Base-by-base conservation (phyloP, 2,113 vertebrate species). In the Spea multiplicata region DNA sequence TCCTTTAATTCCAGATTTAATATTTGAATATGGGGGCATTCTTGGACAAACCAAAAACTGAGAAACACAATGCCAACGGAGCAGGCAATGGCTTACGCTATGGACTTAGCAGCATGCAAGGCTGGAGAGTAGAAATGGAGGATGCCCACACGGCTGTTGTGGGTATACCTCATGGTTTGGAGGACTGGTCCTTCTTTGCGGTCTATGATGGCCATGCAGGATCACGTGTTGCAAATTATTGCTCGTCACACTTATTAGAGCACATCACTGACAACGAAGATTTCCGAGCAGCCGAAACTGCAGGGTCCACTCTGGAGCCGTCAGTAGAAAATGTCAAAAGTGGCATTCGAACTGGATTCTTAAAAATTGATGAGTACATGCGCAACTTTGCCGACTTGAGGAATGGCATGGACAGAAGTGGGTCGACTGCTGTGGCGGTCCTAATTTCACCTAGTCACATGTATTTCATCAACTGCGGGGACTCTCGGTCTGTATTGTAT, bases 71-170 rank as follows among this genome's bases (percentile, higher is more conserved):
- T 85, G 94, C 90, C 44, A 96, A 95, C 0, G 97, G 96, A 79
- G 92, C 95, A 82, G 97, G 97, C 61, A 99, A 98, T 53, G 93
- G 94, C 75, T 89, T 99, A 84, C 95, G 92, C 81, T 99, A 93
- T 0, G 97, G 96, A 83, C 92, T 99, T 83, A 99, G 97, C 93
- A 98, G 96, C 86, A 99, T 99, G 97, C 97, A 99, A 89, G 97
- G 97, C 62, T 99, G 97, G 97, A 88, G 97, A 88, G 96, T 98
- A 86, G 97, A 99, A 85, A 99, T 99, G 97, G 97, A 99, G 91
- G 97, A 99, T 64, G 97, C 97, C 71, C 97, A 99, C 87, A 99
- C 96, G 4, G 96, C 97, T 78, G 93, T 95, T 72, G 86, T 97
- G 83, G 96, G 96, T 71, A 95, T 99, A 82, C 96, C 97, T 64